Evolutionary conservation across 2,113 vertebrate genomes (phyloP), one percentile per base, ranked within the genome.

Genomic region (Rhizomys pruinosus): DNA sequence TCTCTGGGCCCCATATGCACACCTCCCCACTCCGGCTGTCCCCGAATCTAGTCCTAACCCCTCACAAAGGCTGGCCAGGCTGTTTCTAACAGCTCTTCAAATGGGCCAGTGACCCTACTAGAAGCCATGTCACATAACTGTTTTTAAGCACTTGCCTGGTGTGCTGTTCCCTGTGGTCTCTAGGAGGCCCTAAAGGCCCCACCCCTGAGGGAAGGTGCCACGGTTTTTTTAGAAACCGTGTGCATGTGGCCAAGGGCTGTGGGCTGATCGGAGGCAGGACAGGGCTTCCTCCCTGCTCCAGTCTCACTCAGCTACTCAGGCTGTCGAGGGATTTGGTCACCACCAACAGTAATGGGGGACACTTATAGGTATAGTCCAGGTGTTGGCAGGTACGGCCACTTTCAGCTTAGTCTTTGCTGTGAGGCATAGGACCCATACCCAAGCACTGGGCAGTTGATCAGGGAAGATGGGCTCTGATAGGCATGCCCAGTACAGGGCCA

Each of bases 111-210:
- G 57, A 66, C 80, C 79, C 37, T 73, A 64, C 59, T 29, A 80
- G 57, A 93, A 96, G 95, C 95, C 95, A 92, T 93, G 90, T 88
- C 84, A 44, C 5, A 2, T 77, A 47, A 37, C 69, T 0, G 0
- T 73, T 68, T 57, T 66, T 34, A 66, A 63, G 68, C 25, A 25
- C 39, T 42, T 13, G 34, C 47, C 72, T 71, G 6, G 19, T 4
- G n/a, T 74, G 73, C 39, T 3, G 0, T 42, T 22, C 32, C 39
- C 19, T 63, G 0, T 17, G 42, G 22, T 12, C n/a, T 61, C 3
- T 2, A 61, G 63, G 42, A 59, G n/a, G 52, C 78, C 59, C 44
- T 17, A 37, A 7, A 0, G 10, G 13, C 20, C n/a, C 79, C 52
- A 29, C 61, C 12, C 3, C 66, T 3, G 16, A 57, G 29, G 3